Conservation (phyloP, 2,888 invertebrate genomes). For the Caenorhabditis angaria region DNA sequence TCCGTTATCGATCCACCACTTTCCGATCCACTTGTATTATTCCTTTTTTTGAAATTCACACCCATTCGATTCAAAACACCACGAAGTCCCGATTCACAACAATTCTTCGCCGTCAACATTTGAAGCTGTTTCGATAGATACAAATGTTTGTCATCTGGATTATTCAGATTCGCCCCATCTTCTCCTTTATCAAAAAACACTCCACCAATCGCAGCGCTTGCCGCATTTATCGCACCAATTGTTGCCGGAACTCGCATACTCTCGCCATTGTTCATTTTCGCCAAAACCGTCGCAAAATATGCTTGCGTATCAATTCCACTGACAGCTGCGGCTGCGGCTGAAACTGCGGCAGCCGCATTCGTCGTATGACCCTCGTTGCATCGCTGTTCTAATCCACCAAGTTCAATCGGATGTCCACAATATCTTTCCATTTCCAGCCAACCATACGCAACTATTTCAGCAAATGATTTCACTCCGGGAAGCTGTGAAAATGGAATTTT, state of each 20-base stretch:
- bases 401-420: constrained; percentile 30
- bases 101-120: background rate
- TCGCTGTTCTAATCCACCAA: constrained; percentile 13
- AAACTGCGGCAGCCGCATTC: constrained; percentile 57
- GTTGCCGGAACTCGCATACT: constrained; percentile 39
- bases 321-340: constrained; percentile 51
- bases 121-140: constrained; percentile 3
- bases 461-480: constrained; percentile 27
- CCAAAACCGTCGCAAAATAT: constrained; percentile 30
- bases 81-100: background rate
- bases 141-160: background rate
- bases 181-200: constrained; percentile 27
- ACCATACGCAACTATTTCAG: constrained; percentile 26
- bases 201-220: constrained; percentile 32
- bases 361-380: constrained; percentile 16
- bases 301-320: constrained; percentile 43
- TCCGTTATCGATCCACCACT: background rate
- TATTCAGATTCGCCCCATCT: constrained; percentile 15
- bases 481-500: background rate
- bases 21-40: background rate
- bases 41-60: background rate
- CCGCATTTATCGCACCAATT: constrained; percentile 35
- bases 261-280: constrained; percentile 39
- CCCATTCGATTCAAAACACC: background rate
- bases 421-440: constrained; percentile 39